Evolutionary conservation across 2,888 invertebrate species (phyloP), one percentile per base, ranked within the genome.

Genomic region (Dicranocentrus wangi): DNA sequence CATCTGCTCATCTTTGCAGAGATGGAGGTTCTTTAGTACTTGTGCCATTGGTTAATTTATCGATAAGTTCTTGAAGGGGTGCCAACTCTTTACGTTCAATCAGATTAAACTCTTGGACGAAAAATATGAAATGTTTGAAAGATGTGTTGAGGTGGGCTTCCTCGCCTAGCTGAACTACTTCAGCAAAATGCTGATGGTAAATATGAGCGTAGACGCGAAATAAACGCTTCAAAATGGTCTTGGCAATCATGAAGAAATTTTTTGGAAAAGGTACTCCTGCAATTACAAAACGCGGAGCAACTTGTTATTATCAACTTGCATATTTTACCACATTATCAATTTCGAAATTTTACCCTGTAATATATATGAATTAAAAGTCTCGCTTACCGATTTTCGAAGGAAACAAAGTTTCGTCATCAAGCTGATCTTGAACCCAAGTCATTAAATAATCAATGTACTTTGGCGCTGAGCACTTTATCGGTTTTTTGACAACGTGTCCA

Each of bases 181-280:
- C 96, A 76, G 95, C 94, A 90, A 99, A 99, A 91, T 99, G 99
- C 89, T 98, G 98, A 90, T 99, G 98, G 90, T 99, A 99, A 88
- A 99, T 98, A 90, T 99, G 99, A 70, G 99, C 99, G 90, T 99
- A 99, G 82, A 99, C 98, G 88, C 99, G 93, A 90, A 99, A 99
- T 89, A 99, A 91, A 84, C 99, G 93, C 90, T 99, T 99, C 88
- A 99, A 90, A 89, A 99, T 99, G 86, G 98, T 99, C 91, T 99
- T 98, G 81, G 99, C 98, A 90, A 97, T 97, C 83, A 94, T 92
- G 86, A 96, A 92, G 90, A 99, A 99, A 90, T 98, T 98, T 91
- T 97, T 97, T 80, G 98, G 98, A 90, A 99, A 99, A 85, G 98
- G 98, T 87, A 98, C 97, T 87, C 98, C 55, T 55, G 23, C 13